Conservation (phyloP, 2,113 vertebrate species). For the Willisornis vidua region DNA sequence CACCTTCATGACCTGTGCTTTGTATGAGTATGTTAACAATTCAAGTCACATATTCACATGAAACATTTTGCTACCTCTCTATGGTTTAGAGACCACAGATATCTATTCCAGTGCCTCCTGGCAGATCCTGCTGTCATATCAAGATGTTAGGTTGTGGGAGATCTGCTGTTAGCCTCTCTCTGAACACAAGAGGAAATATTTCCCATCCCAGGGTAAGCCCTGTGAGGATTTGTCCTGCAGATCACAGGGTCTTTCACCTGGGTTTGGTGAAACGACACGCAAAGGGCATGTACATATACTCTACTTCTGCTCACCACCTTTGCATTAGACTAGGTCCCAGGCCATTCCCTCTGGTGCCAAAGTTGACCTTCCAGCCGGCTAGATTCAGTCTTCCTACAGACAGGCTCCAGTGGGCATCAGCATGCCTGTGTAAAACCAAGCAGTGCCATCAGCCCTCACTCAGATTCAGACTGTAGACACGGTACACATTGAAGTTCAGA, state of each 20-base stretch:
- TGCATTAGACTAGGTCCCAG: neutral
- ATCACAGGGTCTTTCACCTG: neutral
- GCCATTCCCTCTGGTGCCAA: neutral
- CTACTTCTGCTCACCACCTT: neutral
- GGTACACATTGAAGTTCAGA: neutral
- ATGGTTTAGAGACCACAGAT: neutral
- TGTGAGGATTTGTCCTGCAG: neutral
- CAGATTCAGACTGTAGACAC: neutral
- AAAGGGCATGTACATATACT: neutral
- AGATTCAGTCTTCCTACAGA: neutral
- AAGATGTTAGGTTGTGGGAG: neutral
- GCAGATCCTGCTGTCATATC: neutral
- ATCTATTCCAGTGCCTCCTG: neutral
- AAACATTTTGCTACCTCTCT: neutral
- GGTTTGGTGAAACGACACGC: neutral
- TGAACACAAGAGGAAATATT: neutral
- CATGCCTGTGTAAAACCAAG: neutral
- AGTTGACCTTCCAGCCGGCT: neutral
- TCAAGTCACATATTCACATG: neutral
- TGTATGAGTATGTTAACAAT: conserved; percentile 77
- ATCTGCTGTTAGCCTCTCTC: neutral
- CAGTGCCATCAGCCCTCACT: neutral
- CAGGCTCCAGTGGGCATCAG: neutral
- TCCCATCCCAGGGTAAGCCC: neutral
- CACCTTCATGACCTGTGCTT: conserved; percentile 77